Conservation (phyloP, 2,797 vertebrate genomes). For the Clarias platycephalus region DNA sequence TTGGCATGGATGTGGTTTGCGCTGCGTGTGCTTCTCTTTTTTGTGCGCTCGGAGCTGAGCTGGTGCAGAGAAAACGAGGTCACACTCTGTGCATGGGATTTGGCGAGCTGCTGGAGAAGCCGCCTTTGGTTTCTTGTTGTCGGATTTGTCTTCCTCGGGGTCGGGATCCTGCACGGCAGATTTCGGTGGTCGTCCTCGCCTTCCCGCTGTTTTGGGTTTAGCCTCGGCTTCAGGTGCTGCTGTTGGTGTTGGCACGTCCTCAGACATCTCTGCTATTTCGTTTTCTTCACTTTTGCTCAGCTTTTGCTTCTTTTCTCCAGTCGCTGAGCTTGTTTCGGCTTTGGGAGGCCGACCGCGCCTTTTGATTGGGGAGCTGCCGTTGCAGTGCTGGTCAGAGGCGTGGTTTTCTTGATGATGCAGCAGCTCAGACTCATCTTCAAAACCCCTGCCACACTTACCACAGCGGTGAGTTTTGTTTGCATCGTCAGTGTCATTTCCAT, state of each 20-base stretch:
- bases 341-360: slow-evolving; percentile 74
- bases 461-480: slow-evolving; percentile 72
- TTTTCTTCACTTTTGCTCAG: slow-evolving; percentile 68
- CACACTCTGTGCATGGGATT: slow-evolving; percentile 76
- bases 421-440: slow-evolving; percentile 73
- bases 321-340: slow-evolving; percentile 50
- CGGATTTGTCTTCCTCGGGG: slow-evolving; percentile 59
- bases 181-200: slow-evolving; percentile 66
- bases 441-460: slow-evolving; percentile 75
- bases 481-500: slow-evolving; percentile 68
- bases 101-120: slow-evolving; percentile 57
- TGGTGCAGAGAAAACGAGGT: slow-evolving; percentile 66
- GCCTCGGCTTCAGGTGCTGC: slow-evolving; percentile 54
- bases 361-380: slow-evolving; percentile 68
- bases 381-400: slow-evolving; percentile 75
- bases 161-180: slow-evolving; percentile 48
- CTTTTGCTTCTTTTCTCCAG: slow-evolving; percentile 73
- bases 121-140: slow-evolving; percentile 67
- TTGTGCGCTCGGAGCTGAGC: slow-evolving; percentile 73
- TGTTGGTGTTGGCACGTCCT: slow-evolving; percentile 45
- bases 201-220: slow-evolving; percentile 63
- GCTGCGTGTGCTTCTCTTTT: slow-evolving; percentile 76
- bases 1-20: slow-evolving; percentile 73
- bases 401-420: slow-evolving; percentile 76
- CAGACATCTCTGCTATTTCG: slow-evolving; percentile 56